Conservation (phyloP, 2,113 vertebrate species). For the Oreochromis tanganicae region DNA sequence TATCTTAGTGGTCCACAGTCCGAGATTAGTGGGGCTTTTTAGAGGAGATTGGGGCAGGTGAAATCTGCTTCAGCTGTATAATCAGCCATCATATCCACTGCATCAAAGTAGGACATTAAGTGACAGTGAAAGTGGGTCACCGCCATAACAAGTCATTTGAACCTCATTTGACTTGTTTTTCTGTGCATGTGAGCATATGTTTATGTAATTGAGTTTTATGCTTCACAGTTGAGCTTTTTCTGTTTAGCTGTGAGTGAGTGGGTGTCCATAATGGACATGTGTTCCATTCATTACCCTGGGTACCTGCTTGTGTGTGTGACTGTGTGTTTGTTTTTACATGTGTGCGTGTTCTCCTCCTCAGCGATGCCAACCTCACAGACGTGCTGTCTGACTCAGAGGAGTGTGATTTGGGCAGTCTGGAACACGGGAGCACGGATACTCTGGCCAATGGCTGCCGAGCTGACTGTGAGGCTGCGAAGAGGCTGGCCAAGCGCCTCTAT, state of each 20-base stretch:
- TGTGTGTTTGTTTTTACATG: not conserved
- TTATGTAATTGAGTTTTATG: slow-evolving; percentile 2
- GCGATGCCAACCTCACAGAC: slow-evolving; percentile 87
- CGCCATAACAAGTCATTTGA: not conserved
- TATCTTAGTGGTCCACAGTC: not conserved
- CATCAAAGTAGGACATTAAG: slow-evolving; percentile 10
- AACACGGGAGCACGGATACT: slow-evolving; percentile 85
- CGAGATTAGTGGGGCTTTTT: slow-evolving; percentile 13
- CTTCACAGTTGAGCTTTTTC: not conserved
- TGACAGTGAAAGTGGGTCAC: slow-evolving; percentile 10
- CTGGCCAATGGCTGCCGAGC: slow-evolving; percentile 89
- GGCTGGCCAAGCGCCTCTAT: slow-evolving; percentile 90
- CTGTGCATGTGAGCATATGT: slow-evolving; percentile 9
- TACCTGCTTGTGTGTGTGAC: slow-evolving; percentile 12
- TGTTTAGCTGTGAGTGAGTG: not conserved
- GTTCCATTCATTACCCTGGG: slow-evolving; percentile 35
- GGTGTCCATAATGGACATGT: not conserved
- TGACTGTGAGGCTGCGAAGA: slow-evolving; percentile 82
- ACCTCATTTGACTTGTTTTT: slow-evolving; percentile 1
- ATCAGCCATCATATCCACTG: not conserved
- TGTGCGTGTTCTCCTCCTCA: slow-evolving; percentile 45
- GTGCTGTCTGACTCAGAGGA: slow-evolving; percentile 86
- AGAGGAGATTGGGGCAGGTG: not conserved
- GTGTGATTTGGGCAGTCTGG: slow-evolving; percentile 85
- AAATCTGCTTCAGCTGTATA: not conserved